Base-by-base conservation (phyloP, 2,113 vertebrate species). In the Passer montanus region DNA sequence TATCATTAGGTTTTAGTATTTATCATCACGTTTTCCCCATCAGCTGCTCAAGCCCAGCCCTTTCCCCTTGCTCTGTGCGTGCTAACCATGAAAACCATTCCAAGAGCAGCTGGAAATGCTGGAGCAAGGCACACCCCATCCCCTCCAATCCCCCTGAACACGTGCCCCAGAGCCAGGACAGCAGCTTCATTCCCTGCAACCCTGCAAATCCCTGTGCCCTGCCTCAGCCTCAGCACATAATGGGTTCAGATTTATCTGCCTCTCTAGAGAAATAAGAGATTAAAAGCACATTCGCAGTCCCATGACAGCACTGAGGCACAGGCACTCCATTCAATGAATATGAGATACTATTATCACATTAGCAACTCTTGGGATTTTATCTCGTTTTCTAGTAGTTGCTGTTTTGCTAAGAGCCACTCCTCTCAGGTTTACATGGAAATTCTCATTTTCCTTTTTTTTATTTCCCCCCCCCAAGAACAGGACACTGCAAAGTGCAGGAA, bases 271-370 rank as follows among this genome's bases (percentile, higher is more conserved):
- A 90, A 82, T 56, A 89, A 73, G 77, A 89, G 77, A 95, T 94
- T 94, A 92, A 93, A 96, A 97, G 96, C 80, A 66, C 93, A 87
- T 92, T 92, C 19, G 4, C 60, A 68, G 91, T 81, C 92, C 83
- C 62, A 19, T 44, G 89, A 63, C 95, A 92, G 73, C 91, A 58
- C 50, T 26, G 91, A 90, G 79, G 89, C 92, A 74, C 35, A 68
- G 80, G 72, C 47, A 1, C 56, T 78, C 39, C 31, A 15, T 56
- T 75, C 93, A 90, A 3, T 39, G 87, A 81, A 43, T 77, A 90
- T 52, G 83, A 96, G 89, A 92, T 59, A 72, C 80, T 64, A 78
- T 84, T 96, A 87, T 81, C 76, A 64, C 77, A 78, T 92, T 82
- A 87, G 77, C 74, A 63, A 10, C 89, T 89, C 94, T 4, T 41